Percentiles rank a stretch among this genome's conserved stretches.
Conservation (phyloP, 2,888 invertebrate genomes). For the Papilio demoleus region DNA sequence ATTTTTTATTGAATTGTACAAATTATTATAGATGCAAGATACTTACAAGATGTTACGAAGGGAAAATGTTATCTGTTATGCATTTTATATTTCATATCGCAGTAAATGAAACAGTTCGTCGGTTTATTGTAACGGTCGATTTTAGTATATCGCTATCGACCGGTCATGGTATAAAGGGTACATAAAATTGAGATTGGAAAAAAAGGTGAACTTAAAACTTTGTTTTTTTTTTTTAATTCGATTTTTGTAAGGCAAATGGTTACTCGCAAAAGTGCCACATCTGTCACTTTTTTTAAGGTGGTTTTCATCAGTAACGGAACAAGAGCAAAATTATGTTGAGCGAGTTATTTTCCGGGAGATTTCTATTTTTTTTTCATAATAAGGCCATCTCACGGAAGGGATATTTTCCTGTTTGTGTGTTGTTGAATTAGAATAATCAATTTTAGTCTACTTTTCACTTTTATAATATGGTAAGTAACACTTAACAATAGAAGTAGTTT, state of each 20-base stretch:
- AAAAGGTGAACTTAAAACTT: no score
- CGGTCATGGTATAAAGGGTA: slow-evolving; percentile 18
- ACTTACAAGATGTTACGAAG: slow-evolving; percentile 20
- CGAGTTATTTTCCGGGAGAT: no score
- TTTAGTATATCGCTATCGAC: slow-evolving; percentile 17
- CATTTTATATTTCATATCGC: slow-evolving; percentile 30
- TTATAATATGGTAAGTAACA: no score
- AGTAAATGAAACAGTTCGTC: slow-evolving; percentile 24
- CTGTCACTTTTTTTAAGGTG: no score
- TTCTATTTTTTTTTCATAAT: no score
- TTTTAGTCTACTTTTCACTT: no score
- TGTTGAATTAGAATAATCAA: no score
- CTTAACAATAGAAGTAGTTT: no score
- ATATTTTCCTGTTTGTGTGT: no score
- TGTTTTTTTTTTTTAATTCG: slow-evolving; percentile 1
- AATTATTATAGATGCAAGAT: slow-evolving; percentile 39
- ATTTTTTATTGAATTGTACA: slow-evolving; percentile 37
- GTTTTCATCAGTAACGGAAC: no score
- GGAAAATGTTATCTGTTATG: slow-evolving; percentile 7
- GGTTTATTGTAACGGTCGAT: slow-evolving; percentile 34
- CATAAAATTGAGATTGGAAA: slow-evolving; percentile 25
- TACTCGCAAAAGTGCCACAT: background rate
- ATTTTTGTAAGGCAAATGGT: background rate
- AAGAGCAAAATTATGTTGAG: no score
- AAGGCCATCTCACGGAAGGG: no score